These are phyloP conservation scores for Morone saxatilis DNA, from an alignment of 2,113 vertebrate genomes.

Conservation along the genomic window DNA sequence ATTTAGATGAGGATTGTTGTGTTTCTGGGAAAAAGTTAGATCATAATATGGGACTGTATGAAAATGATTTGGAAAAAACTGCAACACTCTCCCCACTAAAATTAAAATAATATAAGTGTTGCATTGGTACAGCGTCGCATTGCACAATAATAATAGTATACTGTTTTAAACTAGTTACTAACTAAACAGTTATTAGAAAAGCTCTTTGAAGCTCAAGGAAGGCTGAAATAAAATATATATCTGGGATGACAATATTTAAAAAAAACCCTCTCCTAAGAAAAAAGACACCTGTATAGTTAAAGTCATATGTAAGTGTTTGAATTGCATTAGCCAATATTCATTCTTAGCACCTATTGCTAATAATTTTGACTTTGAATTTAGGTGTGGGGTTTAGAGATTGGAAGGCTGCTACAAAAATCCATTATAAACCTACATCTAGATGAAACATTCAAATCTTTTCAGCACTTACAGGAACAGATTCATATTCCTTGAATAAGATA, in stretches of 20 bases:
- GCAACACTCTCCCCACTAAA: background rate
- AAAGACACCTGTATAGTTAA: background rate
- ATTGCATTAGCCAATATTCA: background rate
- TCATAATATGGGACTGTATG: background rate
- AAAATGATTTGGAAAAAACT: background rate
- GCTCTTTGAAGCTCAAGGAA: background rate
- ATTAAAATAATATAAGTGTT: background rate
- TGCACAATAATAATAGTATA: background rate
- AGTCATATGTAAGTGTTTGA: background rate
- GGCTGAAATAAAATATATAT: background rate
- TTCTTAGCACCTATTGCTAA: background rate
- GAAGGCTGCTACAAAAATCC: background rate
- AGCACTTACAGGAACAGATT: background rate
- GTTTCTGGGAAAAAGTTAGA: slow-evolving; percentile 2
- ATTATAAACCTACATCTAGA: background rate
- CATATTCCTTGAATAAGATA: too few species aligned
- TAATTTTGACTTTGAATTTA: background rate
- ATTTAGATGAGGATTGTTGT: background rate
- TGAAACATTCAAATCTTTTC: background rate
- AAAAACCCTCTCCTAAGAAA: background rate
- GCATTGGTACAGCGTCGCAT: background rate
- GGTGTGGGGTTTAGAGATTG: background rate
- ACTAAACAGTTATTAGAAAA: background rate
- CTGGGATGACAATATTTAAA: background rate
- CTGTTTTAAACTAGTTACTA: too few species aligned